A percentile compares a stretch with the other conserved stretches of the same genome.
These are phyloP conservation scores for Styela plicata DNA, from an alignment of 23 tunicate species.

Conservation along the genomic window DNA sequence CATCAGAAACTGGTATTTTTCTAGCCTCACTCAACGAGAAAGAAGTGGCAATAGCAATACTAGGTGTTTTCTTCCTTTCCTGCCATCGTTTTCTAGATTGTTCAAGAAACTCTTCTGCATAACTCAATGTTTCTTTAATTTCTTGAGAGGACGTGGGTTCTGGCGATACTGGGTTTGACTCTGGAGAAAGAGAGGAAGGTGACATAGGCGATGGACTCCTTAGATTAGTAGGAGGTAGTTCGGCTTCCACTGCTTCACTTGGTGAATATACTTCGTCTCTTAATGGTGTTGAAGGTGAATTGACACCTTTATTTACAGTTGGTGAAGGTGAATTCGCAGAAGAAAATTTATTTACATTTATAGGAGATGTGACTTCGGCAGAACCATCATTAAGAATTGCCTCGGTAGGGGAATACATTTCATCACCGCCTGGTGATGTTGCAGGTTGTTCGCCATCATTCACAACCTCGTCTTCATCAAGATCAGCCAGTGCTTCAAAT, in stretches of 20 bases:
- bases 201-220: background rate
- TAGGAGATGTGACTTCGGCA: background rate
- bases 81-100: constrained; percentile 72
- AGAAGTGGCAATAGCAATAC: constrained; percentile 32
- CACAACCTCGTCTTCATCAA: background rate
- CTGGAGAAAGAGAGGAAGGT: background rate
- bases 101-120: constrained; percentile 76
- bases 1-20: background rate
- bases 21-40: constrained; percentile 16
- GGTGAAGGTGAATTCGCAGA: background rate
- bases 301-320: background rate
- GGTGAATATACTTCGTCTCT: background rate
- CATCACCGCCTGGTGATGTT: background rate
- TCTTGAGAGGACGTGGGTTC: background rate
- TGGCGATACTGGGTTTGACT: background rate
- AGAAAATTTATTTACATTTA: no score
- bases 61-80: constrained; percentile 62
- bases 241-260: background rate
- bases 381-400: background rate
- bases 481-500: background rate
- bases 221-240: background rate
- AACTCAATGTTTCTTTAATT: constrained; percentile 42
- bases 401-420: background rate
- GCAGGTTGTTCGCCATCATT: background rate
- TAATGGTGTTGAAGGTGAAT: background rate